Evolutionary conservation across 2,888 invertebrate species (phyloP), one percentile per base, ranked within the genome.

Genomic region (Coenonympha arcania): DNA sequence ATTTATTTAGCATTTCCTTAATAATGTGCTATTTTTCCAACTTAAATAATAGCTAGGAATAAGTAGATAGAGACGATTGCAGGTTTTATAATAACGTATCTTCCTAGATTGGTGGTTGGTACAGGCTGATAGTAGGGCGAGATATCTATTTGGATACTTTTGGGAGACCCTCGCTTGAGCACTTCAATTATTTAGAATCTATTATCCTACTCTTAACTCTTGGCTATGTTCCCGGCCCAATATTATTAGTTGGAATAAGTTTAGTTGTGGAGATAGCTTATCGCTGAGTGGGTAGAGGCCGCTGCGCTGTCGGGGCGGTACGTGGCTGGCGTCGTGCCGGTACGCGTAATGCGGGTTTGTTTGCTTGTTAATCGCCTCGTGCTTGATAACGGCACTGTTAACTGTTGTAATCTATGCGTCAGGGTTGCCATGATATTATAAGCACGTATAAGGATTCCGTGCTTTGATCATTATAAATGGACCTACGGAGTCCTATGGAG

Each of bases 201-300:
- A 18, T 36, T 39, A 6, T 31, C 26, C 24, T 36, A 4, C 30
- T 30, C 5, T 30, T 42, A 43, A 52, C 52, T 50, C 52, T 50
- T 55, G 55, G 55, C 55, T 55, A 43, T 55, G 55, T 41, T 52
- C 55, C 52, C 52, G 47, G 30, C 44, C 47, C 47, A 13, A 9
- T 43, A 52, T 40, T 55, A 52, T 39, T 47, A 47, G n/a, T n/a
- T n/a, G n/a, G n/a, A 15, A 33, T 49, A 47, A 51, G 51, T 24
- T 39, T 33, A 33, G 41, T 39, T 5, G 41, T 41, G 13, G 51
- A 52, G 57, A 55, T 58, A 33, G 15, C 31, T 43, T 28, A 33
- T 33, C 33, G 33, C 16, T 33, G 16, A 33, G 8, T 16, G 31
- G 16, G 16, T 8, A 31, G 31, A 33, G 31, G 31, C 31, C 31